Base-by-base conservation (phyloP, 2,797 vertebrate genomes). In the Urosaurus nigricauda region DNA sequence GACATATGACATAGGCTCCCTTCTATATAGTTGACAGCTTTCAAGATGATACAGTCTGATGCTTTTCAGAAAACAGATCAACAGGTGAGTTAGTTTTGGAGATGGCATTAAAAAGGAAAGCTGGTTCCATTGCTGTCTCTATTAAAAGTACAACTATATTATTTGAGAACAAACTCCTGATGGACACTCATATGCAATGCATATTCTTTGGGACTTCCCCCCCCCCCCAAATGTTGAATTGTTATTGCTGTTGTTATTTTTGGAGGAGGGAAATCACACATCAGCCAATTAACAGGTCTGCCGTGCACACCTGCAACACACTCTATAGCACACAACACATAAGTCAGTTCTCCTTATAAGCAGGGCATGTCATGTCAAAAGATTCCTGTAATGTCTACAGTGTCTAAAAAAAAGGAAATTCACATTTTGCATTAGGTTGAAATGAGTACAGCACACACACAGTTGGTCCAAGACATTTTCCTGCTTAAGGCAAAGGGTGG, bases 1-100 rank as follows among this genome's bases (percentile, higher is more conserved):
- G 78, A 88, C 40, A 1, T 11, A 81, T 84, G 13, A 71, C 79
- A 92, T 56, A 87, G 35, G 32, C 47, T 77, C 32, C 13, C 37
- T 21, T 0, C 3, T 60, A 37, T 74, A 83, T 12, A 7, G 17
- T 12, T 29, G 47, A 85, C 47, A 93, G 29, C 70, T 92, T 9
- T 29, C 84, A 86, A 84, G 73, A 24, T 77, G 56, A 86, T 32
- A n/a, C 84, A 77, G 32, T 32, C 3, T 3, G 16, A 70, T 26
- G 5, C 17, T 85, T 74, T 90, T 43, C 0, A 5, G 24, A 26
- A 68, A 89, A 40, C 8, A 40, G 47, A 68, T 77, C 29, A 84
- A 75, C 68, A 81, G 83, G 35, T 65, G 40, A 81, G 68, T 53
- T 63, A 74, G 56, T 63, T 58, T 47, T 60, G 2, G 53, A 63